A percentile compares a stretch with the other conserved stretches of the same genome.
These are phyloP conservation scores for Xylota sylvarum DNA, from an alignment of 2,888 invertebrate species.

Conservation along the genomic window DNA sequence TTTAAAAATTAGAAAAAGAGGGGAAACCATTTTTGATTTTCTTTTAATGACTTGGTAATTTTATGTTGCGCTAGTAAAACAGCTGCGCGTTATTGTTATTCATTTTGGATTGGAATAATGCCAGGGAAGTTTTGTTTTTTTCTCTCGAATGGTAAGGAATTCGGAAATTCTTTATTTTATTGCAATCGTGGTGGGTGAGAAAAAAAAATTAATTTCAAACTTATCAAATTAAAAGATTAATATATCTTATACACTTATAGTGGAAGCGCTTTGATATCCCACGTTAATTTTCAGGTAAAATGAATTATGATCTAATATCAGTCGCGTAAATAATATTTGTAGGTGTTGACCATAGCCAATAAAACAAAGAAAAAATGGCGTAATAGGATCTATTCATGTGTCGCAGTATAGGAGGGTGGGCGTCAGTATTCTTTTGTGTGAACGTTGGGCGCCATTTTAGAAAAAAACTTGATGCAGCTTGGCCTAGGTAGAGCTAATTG, in stretches of 20 bases:
- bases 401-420: not conserved
- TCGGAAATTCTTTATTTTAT: slow-evolving; percentile 23
- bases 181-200: slow-evolving; percentile 9
- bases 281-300: not conserved
- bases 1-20: slow-evolving; percentile 5
- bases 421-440: no score
- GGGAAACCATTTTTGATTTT: slow-evolving; percentile 4
- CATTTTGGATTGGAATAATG: slow-evolving; percentile 28
- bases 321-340: not conserved
- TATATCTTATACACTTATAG: not conserved
- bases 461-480: no score
- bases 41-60: slow-evolving; percentile 13
- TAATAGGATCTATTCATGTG: not conserved
- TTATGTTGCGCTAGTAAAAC: slow-evolving; percentile 25
- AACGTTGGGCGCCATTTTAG: no score
- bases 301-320: not conserved
- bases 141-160: not conserved
- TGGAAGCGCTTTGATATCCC: slow-evolving; percentile 5
- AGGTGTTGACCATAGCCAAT: not conserved
- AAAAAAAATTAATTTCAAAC: slow-evolving; percentile 4
- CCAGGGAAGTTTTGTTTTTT: slow-evolving; percentile 38
- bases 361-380: not conserved
- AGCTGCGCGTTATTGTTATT: slow-evolving; percentile 15
- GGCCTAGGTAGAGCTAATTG: no score
- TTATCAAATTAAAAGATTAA: slow-evolving; percentile 18